Evolutionary conservation across 37 sponge, comb jelly and placozoan species (phyloP).

Genomic region (Axinella damicornis): DNA sequence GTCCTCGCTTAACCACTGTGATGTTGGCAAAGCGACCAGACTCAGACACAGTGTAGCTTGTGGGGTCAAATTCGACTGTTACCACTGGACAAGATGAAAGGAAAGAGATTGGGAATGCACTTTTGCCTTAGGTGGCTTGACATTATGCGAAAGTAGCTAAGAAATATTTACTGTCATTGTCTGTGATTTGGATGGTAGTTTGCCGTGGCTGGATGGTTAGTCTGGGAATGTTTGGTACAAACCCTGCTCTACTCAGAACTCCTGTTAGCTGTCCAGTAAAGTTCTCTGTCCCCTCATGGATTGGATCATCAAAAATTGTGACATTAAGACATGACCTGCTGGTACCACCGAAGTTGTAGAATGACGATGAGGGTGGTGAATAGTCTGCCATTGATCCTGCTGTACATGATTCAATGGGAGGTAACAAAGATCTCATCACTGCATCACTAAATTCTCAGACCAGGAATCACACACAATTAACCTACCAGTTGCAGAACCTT

Average conservation of each 20-base stretch:
- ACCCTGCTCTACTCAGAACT: background rate
- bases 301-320: background rate
- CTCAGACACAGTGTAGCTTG: background rate
- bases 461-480: background rate
- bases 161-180: background rate
- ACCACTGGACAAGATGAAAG: background rate
- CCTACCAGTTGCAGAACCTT: conserved; percentile 7
- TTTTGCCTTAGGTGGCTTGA: no score
- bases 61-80: conserved; percentile 5
- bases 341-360: background rate
- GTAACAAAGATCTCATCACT: background rate
- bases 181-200: conserved; percentile 1
- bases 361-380: background rate
- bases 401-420: background rate
- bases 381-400: background rate
- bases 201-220: background rate
- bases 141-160: background rate
- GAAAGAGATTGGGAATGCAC: no score
- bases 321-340: background rate
- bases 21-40: background rate
- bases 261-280: background rate
- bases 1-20: background rate
- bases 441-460: no score
- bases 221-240: background rate
- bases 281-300: background rate